Percentiles rank a stretch among this genome's conserved stretches.
Evolutionary conservation across 1,140 invertebrate species (phyloP).

Genomic region (Temnothorax nylanderi): DNA sequence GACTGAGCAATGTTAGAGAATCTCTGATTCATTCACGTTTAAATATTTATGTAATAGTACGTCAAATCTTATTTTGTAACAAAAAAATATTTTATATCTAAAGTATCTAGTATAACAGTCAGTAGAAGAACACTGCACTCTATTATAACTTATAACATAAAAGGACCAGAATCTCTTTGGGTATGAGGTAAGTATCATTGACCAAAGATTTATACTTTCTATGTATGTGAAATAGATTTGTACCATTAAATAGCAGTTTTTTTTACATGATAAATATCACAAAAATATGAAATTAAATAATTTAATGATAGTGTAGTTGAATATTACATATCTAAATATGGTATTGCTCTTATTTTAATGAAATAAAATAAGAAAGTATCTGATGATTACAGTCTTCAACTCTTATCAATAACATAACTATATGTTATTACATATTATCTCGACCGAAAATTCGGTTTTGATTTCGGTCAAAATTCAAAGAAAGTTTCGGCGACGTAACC

Average conservation of each 20-base stretch:
- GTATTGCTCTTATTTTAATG: background rate
- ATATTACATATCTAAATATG: background rate
- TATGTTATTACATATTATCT: background rate
- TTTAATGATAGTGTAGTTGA: background rate
- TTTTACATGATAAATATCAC: constrained; percentile 24
- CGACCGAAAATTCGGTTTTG: no score
- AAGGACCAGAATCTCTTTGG: constrained; percentile 25
- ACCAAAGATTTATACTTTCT: constrained; percentile 17
- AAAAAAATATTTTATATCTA: constrained; percentile 20
- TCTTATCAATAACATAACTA: constrained; percentile 34
- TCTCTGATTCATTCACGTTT: background rate
- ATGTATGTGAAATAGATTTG: constrained; percentile 37
- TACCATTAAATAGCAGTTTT: constrained; percentile 48
- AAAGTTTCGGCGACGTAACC: no score
- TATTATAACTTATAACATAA: constrained; percentile 6
- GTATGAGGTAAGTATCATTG: constrained; percentile 2
- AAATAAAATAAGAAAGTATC: background rate
- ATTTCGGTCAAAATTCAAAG: no score
- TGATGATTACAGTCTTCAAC: constrained; percentile 49
- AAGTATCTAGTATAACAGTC: background rate
- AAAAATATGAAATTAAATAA: constrained; percentile 31
- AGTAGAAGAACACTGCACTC: background rate
- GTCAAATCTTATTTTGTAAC: background rate
- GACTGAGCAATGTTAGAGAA: background rate
- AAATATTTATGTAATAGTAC: background rate